Percentiles rank a stretch among this genome's conserved stretches.
These are phyloP conservation scores for Abramis brama DNA, from an alignment of 2,113 vertebrate genomes.

Conservation along the genomic window DNA sequence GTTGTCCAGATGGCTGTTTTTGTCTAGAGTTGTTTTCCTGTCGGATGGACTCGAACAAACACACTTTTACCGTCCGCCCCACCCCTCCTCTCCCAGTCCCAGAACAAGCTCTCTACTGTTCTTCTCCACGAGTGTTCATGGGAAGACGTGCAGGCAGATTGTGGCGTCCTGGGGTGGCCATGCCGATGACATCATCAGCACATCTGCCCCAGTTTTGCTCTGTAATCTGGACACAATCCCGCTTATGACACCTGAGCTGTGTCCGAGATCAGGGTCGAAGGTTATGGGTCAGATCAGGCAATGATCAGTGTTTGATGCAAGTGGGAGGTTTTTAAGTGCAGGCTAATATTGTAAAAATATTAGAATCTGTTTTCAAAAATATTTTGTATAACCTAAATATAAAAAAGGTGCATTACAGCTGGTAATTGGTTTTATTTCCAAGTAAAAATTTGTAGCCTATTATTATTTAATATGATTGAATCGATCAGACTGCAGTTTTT, in stretches of 20 bases:
- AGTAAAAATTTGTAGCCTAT: background rate
- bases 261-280: background rate
- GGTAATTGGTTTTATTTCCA: background rate
- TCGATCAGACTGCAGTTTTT: background rate
- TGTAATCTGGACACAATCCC: slow-evolving; percentile 16
- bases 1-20: slow-evolving; percentile 35
- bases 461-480: background rate
- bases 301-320: too few relatives aligned
- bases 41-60: slow-evolving; percentile 18
- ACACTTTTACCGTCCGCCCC: background rate
- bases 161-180: slow-evolving; percentile 14
- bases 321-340: background rate
- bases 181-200: slow-evolving; percentile 28
- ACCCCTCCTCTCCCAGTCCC: slow-evolving; percentile 5
- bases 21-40: slow-evolving; percentile 26
- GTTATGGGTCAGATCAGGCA: background rate
- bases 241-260: background rate
- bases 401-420: background rate
- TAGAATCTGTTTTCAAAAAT: background rate
- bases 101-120: slow-evolving; percentile 44
- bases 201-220: slow-evolving; percentile 30
- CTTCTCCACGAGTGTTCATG: background rate
- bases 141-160: background rate
- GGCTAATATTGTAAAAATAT: background rate
- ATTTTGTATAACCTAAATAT: background rate